These are phyloP conservation scores for Pandion haliaetus DNA, from an alignment of 2,113 vertebrate species.

Conservation along the genomic window DNA sequence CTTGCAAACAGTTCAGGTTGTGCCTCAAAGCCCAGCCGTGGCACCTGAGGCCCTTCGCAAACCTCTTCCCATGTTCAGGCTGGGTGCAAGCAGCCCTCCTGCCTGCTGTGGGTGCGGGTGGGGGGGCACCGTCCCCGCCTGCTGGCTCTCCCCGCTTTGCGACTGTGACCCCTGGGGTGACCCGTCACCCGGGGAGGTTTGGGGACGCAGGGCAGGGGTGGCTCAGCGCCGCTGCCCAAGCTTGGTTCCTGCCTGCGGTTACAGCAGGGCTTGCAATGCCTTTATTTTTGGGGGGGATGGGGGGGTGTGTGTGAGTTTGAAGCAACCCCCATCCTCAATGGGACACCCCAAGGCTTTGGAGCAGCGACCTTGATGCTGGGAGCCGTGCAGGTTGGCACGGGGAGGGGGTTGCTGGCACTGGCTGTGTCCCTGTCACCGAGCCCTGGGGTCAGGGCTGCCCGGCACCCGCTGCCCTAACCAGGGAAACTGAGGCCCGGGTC, in stretches of 20 bases:
- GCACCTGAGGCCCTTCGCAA: not conserved
- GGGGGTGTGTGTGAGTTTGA: fast-evolving
- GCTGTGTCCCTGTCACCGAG: not conserved
- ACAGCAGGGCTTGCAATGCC: not conserved
- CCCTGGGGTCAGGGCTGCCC: not conserved
- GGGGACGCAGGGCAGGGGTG: not conserved
- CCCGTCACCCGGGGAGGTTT: fast-evolving
- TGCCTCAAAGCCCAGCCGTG: not conserved
- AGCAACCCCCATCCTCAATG: not conserved
- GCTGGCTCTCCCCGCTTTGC: no score
- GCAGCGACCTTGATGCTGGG: no score
- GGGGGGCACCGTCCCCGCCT: not conserved
- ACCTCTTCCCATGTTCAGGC: fast-evolving
- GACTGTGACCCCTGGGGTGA: not conserved
- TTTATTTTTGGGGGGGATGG: not conserved
- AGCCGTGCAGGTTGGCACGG: no score
- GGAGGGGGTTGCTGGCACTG: not conserved
- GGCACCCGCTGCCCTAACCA: fast-evolving
- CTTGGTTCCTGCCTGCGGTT: not conserved
- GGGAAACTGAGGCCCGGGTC: not conserved
- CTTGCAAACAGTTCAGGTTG: not conserved
- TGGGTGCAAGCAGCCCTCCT: not conserved
- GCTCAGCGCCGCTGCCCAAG: not conserved
- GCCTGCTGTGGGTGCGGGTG: not conserved
- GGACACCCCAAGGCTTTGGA: not conserved